These are phyloP conservation scores for Tinea pellionella DNA, from an alignment of 2,888 invertebrate genomes.

Conservation along the genomic window DNA sequence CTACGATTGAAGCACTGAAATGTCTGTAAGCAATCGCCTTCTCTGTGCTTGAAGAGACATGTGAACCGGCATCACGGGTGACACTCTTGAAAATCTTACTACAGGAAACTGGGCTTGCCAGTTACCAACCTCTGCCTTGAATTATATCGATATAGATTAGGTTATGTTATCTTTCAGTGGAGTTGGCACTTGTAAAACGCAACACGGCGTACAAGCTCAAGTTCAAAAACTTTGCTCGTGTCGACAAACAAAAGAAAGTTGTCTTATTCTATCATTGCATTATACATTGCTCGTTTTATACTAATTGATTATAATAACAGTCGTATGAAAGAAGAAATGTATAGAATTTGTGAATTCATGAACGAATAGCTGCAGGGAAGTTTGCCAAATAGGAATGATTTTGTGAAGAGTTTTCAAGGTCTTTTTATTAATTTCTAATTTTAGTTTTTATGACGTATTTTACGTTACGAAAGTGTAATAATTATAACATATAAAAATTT, in stretches of 20 bases:
- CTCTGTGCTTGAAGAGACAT: too few relatives aligned
- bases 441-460: conserved; percentile 11
- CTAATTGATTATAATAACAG: not conserved
- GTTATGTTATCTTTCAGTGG: not conserved
- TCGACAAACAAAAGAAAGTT: conserved; percentile 1
- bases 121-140: too few relatives aligned
- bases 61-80: too few relatives aligned
- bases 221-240: not conserved
- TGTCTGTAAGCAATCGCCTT: too few relatives aligned
- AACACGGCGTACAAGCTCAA: not conserved
- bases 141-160: too few relatives aligned
- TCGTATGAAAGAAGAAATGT: not conserved
- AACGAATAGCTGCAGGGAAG: not conserved
- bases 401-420: conserved; percentile 19
- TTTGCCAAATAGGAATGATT: conserved; percentile 48
- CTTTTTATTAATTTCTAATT: conserved; percentile 13
- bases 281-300: not conserved
- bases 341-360: not conserved
- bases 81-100: too few relatives aligned
- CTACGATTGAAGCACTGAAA: too few relatives aligned
- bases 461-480: too few relatives aligned
- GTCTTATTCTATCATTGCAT: not conserved
- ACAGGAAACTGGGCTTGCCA: too few relatives aligned
- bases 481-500: too few relatives aligned
- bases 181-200: not conserved